Base-by-base conservation (phyloP, 2,113 vertebrate species). In the Rynchops niger region DNA sequence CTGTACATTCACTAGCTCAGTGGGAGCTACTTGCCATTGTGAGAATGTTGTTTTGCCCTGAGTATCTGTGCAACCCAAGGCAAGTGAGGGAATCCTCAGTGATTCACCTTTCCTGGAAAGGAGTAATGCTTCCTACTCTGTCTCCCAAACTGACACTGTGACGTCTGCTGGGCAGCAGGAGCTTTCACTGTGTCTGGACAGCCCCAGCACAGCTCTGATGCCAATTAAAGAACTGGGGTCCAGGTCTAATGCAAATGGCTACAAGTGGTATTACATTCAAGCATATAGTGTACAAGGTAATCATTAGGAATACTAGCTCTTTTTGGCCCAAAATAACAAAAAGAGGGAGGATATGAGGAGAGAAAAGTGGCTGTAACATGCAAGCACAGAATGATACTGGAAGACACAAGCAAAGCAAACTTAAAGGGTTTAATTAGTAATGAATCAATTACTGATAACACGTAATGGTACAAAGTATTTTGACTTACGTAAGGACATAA, bases 401-500 rank as follows among this genome's bases (percentile, higher is more conserved):
- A 19, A 47, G 56, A 36, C 49, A 27, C 12, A 2, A 50, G 26
- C 29, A 10, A 19, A 53, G 50, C 27, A 74, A 73, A 32, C 49
- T 7, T 2, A 19, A 18, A 20, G 4, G 38, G 23, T 69, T 82
- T 20, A 12, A 67, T 21, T 85, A 50, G 19, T 9, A 86, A 38
- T 6, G 55, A 53, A 25, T 55, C 66, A 11, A 38, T 77, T 18
- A 69, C 66, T 79, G 21, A 42, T 45, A 88, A 47, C 85, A 82
- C 47, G 9, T 91, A 95, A 97, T 95, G 95, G 77, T 97, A 96
- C 95, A 91, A 97, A 96, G 92, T 83, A 52, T 92, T 95, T 96
- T 90, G 96, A 99, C 99, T 99, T 99, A 99, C 99, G 99, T 99
- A 95, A 99, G 99, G 86, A 99, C 99, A 95, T 99, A 99, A 98